Base-by-base conservation (phyloP, 2,797 vertebrate species). In the Austrolebias charrua region DNA sequence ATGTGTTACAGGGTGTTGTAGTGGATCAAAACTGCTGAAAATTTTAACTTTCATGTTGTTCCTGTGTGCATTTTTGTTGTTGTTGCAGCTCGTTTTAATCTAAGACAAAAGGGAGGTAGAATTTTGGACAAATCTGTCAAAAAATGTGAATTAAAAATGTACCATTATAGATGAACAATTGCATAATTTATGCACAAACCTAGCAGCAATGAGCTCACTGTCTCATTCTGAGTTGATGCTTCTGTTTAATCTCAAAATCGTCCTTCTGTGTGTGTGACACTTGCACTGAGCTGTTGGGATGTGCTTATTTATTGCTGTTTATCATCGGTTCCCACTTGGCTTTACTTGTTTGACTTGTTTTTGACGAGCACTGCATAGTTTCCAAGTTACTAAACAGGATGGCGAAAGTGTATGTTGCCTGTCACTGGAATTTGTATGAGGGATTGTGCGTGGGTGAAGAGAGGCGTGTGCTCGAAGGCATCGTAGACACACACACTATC, bases 271-370 rank as follows among this genome's bases (percentile, higher is more conserved):
- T 48, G 65, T 61, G 65, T 75, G 62, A 49, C 64, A 59, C 57
- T 42, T 47, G 52, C 1, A 46, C 72, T 55, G 49, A 71, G 59
- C 60, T 65, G 56, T 75, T 71, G 59, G 69, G 64, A 83, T 73
- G 71, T 66, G 71, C 47, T 81, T 69, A 71, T 69, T 79, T 75
- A 60, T 76, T 77, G 71, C 55, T 56, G 48, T 45, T 63, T 0
- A 24, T 63, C 60, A 54, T 38, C 48, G 1, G 63, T 53, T 47
- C 48, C 42, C 24, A 7, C 60, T 80, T 60, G 59, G 35, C 60
- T 75, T 60, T 50, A 64, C 60, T 66, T 63, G 67, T 81, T 72
- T 66, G 60, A 78, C 57, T 82, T 80, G 68, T 80, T 85, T 76
- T 72, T 80, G 60, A 74, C 19, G 11, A 64, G 56, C 54, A 2